phyloP scores from a whole-genome alignment of 1,140 invertebrate species.

The Drosophila bifasciata region DNA sequence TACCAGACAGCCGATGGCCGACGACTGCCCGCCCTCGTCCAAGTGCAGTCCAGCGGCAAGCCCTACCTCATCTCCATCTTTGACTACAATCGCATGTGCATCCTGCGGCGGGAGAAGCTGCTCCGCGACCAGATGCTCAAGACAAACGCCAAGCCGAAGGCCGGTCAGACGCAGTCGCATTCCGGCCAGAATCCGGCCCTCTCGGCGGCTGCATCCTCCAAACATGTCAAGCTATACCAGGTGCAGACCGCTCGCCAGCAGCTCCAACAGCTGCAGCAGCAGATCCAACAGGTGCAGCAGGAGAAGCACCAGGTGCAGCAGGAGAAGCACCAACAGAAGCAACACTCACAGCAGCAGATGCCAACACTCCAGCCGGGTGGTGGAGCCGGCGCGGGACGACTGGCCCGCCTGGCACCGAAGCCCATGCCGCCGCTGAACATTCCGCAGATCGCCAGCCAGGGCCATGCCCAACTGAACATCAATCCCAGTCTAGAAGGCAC shows the following conservation, averaged over 20 bases:
- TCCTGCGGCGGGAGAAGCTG: constrained; percentile 87
- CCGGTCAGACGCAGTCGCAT: constrained; percentile 38
- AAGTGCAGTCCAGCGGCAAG: constrained; percentile 88
- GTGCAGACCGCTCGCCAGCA: constrained; percentile 46
- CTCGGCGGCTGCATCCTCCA: constrained; percentile 20
- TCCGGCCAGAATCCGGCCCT: constrained; percentile 20
- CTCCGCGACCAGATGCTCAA: constrained; percentile 86
- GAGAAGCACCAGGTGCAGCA: no score
- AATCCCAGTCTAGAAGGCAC: constrained; percentile 14
- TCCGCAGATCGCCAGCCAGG: constrained; percentile 41
- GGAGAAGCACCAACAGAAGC: constrained; percentile 32
- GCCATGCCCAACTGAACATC: constrained; percentile 5
- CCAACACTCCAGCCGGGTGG: constrained; percentile 50
- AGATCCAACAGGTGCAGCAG: constrained; percentile 33
- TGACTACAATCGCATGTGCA: constrained; percentile 89
- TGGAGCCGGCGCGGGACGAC: constrained; percentile 18
- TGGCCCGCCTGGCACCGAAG: constrained; percentile 56
- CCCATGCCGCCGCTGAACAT: constrained; percentile 59
- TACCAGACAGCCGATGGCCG: constrained; percentile 86
- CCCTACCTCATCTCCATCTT: constrained; percentile 88
- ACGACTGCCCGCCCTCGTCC: constrained; percentile 85
- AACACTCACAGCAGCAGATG: constrained; percentile 28
- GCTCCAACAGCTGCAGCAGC: constrained; percentile 38
- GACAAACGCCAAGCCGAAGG: constrained; percentile 63
- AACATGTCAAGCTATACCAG: constrained; percentile 44